Evolutionary conservation across 2,797 vertebrate species (phyloP), one percentile per base, ranked within the genome.

Genomic region (Lepus townsendii): DNA sequence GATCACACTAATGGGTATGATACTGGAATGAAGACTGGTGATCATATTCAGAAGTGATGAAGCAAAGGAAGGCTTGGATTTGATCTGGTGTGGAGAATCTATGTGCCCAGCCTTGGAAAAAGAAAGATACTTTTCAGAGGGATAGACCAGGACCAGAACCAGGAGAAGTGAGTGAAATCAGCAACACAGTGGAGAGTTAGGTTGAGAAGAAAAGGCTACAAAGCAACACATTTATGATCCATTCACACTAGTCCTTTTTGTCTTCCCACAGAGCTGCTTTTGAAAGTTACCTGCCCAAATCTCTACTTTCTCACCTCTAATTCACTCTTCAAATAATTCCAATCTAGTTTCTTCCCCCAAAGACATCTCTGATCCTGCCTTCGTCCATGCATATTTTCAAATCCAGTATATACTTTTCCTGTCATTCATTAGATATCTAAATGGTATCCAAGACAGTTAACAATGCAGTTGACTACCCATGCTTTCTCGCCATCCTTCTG

Each of bases 21-120:
- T 8, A 19, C 11, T 24, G 19, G 8, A 19, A 12, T n/a, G 7
- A 8, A 6, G 1, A 3, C 0, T 42, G n/a, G 50, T 20, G n/a
- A 65, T 13, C n/a, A 26, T 8, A 1, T 5, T 16, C 60, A 7
- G 13, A 9, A 26, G 14, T 72, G 38, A 19, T 22, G 27, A 26
- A 26, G 50, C 47, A 24, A 63, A 89, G 26, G 24, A 11, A 26
- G 1, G 20, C 7, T 38, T 1, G 1, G 63, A 5, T 60, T 16
- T 89, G 30, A 68, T 38, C 16, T 26, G 47, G 12, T 42, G 10
- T 12, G 2, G 20, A 87, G 17, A 47, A 72, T 17, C 57, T 9
- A 90, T 69, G 17, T 54, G 5, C 27, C 89, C 47, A 52, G 63
- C 20, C 8, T 42, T 24, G 20, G 20, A 30, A 32, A 66, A 63